Conservation (phyloP, 1,140 invertebrate species). For the Polypedilum pembai region DNA sequence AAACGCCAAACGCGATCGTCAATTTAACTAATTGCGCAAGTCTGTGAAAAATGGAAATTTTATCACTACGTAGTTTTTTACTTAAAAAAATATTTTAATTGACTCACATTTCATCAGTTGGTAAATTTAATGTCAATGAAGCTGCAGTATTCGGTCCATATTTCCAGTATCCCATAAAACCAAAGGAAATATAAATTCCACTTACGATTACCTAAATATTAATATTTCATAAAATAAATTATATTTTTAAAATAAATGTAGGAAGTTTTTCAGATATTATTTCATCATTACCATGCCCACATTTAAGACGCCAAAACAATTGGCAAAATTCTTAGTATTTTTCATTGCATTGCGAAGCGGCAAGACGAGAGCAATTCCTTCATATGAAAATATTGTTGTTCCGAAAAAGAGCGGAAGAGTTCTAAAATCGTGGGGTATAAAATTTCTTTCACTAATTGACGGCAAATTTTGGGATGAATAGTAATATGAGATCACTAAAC, state of each 20-base stretch:
- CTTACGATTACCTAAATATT: too few relatives aligned
- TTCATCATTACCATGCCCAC: constrained; percentile 74
- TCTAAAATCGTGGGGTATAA: not conserved
- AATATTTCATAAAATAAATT: too few relatives aligned
- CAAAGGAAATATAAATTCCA: constrained; percentile 60
- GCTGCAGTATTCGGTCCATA: constrained; percentile 55
- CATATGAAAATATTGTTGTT: constrained; percentile 69
- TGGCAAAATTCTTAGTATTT: constrained; percentile 63
- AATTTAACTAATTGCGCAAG: constrained; percentile 53
- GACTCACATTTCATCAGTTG: constrained; percentile 40
- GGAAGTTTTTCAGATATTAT: too few relatives aligned
- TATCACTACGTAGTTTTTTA: not conserved
- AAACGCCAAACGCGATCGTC: constrained; percentile 65
- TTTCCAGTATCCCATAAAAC: constrained; percentile 66
- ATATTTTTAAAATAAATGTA: too few relatives aligned
- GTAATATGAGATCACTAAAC: constrained; percentile 62
- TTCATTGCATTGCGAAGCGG: constrained; percentile 86
- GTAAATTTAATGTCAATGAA: constrained; percentile 59
- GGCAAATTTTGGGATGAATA: constrained; percentile 46
- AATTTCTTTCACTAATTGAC: constrained; percentile 35
- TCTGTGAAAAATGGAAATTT: constrained; percentile 41
- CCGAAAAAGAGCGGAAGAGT: constrained; percentile 57
- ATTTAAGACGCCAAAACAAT: constrained; percentile 71
- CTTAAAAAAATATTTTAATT: constrained; percentile 24
- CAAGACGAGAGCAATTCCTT: constrained; percentile 71